Evolutionary conservation across 1,140 invertebrate species (phyloP).

Genomic region (Bombus confusus): DNA sequence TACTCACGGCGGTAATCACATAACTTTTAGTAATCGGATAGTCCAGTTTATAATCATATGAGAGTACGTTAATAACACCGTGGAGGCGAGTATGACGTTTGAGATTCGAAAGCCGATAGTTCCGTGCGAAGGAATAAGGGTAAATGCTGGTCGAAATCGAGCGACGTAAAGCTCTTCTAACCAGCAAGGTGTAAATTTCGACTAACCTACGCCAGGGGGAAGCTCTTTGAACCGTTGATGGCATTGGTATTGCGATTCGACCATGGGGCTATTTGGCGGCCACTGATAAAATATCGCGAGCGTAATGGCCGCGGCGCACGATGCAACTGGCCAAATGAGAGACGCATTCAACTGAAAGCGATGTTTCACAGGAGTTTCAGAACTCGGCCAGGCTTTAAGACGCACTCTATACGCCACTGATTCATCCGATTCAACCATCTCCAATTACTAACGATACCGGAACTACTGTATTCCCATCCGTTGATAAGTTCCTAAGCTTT

Average conservation of each 20-base stretch:
- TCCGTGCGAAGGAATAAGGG: neutral
- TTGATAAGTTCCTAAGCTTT: neutral
- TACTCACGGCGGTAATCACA: too few species aligned
- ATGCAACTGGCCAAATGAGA: slow-evolving; percentile 15
- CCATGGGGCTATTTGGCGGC: slow-evolving; percentile 40
- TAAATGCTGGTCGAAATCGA: neutral
- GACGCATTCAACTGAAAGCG: slow-evolving; percentile 14
- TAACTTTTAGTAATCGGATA: neutral
- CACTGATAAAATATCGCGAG: slow-evolving; percentile 56
- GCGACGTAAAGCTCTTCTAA: neutral
- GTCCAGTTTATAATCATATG: neutral
- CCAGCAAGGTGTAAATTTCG: slow-evolving; percentile 51
- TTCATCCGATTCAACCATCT: neutral
- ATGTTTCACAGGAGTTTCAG: slow-evolving; percentile 38
- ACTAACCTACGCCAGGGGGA: slow-evolving; percentile 29
- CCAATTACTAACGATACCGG: neutral
- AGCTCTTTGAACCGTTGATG: slow-evolving; percentile 49
- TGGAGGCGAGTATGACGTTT: neutral
- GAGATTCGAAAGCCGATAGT: neutral
- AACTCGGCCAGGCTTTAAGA: slow-evolving; percentile 18
- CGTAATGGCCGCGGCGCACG: neutral
- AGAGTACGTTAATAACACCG: neutral
- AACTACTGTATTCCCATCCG: neutral
- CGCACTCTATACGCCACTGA: neutral
- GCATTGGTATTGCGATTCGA: slow-evolving; percentile 36